Evolutionary conservation across 2,888 invertebrate genomes (phyloP), one percentile per base, ranked within the genome.

Genomic region (Atrina japonica): DNA sequence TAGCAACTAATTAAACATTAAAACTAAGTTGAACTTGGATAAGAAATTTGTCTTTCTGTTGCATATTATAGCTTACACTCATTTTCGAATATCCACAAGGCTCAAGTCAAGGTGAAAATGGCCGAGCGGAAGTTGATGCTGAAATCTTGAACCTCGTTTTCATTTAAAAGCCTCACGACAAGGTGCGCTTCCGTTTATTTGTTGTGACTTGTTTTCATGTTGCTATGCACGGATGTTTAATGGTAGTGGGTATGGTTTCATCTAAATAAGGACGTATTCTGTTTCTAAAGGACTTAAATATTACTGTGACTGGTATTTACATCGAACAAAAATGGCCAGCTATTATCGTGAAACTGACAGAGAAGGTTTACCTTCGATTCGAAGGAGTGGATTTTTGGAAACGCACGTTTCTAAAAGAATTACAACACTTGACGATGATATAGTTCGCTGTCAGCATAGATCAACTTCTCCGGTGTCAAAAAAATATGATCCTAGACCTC

Each of bases 401-500:
- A 29, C 70, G 23, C 43, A 63, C 11, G 63, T 58, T 29, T 70
- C 75, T 14, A 73, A 76, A 41, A 63, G 75, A 53, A 76, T 80
- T 7, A 73, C 76, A 43, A 73, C 75, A 21, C 60, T 81, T 45
- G 81, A 81, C 41, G 70, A 75, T 41, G 79, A 81, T 27, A 52
- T 77, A n/a, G 60, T 74, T 25, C 35, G 35, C 35, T 35, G 6
- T 35, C 35, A 35, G 5, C 66, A 69, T 35, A 61, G 71, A 49
- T 55, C 70, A 29, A 56, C 70, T 63, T 68, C 73, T 29, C 71
- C 66, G 16, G 52, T 59, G 41, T 56, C 56, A 25, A 52, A 75
- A 23, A 21, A 74, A 25, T 68, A 77, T 60, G 73, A 80, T 40
- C 77, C 80, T 9, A 69, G 83, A 70, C 81, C 81, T 27, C 80